Evolutionary conservation across 2,888 invertebrate genomes (phyloP).

Genomic region (Darwinula stevensoni): DNA sequence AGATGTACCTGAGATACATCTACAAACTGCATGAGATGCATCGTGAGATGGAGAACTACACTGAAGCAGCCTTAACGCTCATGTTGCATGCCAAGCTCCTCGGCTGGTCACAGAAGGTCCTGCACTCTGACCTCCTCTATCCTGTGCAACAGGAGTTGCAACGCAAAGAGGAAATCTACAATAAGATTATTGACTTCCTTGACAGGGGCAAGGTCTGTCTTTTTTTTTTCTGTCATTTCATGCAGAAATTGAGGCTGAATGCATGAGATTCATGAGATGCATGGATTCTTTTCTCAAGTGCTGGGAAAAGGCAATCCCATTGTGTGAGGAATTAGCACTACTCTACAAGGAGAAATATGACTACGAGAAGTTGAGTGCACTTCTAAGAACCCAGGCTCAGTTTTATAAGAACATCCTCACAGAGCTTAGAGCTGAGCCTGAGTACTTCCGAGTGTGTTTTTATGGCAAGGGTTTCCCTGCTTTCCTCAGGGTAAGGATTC

Average conservation of each 20-base stretch:
- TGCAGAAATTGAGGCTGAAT: no score
- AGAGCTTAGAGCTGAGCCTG: slow-evolving; percentile 61
- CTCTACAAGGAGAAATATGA: slow-evolving; percentile 66
- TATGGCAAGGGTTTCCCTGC: slow-evolving; percentile 73
- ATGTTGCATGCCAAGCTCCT: slow-evolving; percentile 74
- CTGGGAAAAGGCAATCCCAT: slow-evolving; percentile 82
- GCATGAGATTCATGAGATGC: no score
- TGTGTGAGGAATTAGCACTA: slow-evolving; percentile 60
- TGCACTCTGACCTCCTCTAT: slow-evolving; percentile 16
- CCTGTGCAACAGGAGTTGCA: slow-evolving; percentile 58
- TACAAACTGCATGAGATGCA: slow-evolving; percentile 81
- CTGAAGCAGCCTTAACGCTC: slow-evolving; percentile 80
- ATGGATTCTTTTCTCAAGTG: slow-evolving; percentile 23
- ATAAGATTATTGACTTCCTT: slow-evolving; percentile 65
- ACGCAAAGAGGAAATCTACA: slow-evolving; percentile 57
- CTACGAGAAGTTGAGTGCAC: slow-evolving; percentile 56
- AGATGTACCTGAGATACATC: slow-evolving; percentile 83
- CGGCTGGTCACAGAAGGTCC: slow-evolving; percentile 29
- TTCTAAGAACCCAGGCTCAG: slow-evolving; percentile 52
- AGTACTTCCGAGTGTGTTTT: slow-evolving; percentile 83
- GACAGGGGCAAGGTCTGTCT: slow-evolving; percentile 57
- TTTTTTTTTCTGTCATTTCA: slow-evolving; percentile 3
- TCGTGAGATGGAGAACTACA: slow-evolving; percentile 62
- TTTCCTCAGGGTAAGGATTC: slow-evolving; percentile 59
- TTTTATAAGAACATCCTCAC: slow-evolving; percentile 74